phyloP scores from a whole-genome alignment of 2,888 invertebrate genomes.

The Erebia aethiops region DNA sequence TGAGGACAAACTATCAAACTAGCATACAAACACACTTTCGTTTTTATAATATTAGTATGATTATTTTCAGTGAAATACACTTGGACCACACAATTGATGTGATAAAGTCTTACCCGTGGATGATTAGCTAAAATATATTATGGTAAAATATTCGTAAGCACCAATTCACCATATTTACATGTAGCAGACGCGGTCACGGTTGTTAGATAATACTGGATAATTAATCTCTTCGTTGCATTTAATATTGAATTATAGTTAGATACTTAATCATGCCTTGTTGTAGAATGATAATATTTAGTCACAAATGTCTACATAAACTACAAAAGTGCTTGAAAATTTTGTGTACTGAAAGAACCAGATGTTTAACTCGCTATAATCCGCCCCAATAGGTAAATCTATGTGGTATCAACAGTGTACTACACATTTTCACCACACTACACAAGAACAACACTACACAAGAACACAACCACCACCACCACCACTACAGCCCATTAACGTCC shows the following conservation, averaged over 20 bases:
- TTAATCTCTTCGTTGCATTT: constrained; percentile 35
- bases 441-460: too few relatives aligned
- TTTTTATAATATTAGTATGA: background rate
- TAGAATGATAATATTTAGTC: background rate
- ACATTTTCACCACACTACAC: too few relatives aligned
- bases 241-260: constrained; percentile 28
- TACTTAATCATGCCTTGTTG: background rate
- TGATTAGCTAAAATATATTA: constrained; percentile 36
- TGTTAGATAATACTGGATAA: constrained; percentile 36
- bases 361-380: too few relatives aligned
- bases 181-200: constrained; percentile 33
- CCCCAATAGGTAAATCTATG: too few relatives aligned
- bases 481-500: too few relatives aligned
- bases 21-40: too few relatives aligned
- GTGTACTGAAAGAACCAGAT: too few relatives aligned
- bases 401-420: too few relatives aligned
- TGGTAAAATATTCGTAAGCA: constrained; percentile 42
- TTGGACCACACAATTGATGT: constrained; percentile 31
- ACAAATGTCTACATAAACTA: background rate
- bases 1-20: too few relatives aligned
- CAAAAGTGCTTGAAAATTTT: background rate
- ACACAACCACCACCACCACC: too few relatives aligned
- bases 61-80: background rate
- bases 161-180: constrained; percentile 39
- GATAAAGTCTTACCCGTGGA: constrained; percentile 36